These are phyloP conservation scores for Cephus runcator DNA, from an alignment of 2,888 invertebrate species.

Conservation along the genomic window DNA sequence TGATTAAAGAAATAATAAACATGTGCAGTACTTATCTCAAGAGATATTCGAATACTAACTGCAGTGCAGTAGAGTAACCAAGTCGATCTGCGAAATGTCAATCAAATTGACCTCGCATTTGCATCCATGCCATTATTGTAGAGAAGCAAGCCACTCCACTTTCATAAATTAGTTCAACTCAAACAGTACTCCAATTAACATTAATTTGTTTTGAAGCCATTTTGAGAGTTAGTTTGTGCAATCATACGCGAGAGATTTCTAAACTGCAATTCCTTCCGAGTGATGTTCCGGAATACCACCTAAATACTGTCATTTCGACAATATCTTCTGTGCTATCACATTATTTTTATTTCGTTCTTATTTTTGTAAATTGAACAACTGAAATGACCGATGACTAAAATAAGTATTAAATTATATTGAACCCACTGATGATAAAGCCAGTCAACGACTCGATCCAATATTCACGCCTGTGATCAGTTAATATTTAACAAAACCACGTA, in stretches of 20 bases:
- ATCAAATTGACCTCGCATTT: conserved; percentile 34
- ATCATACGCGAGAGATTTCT: background rate
- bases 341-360: background rate
- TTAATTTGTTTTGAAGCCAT: background rate
- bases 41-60: background rate
- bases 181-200: background rate
- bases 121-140: conserved; percentile 25
- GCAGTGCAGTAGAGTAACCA: background rate
- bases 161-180: background rate
- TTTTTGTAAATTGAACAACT: background rate
- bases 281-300: background rate
- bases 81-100: conserved; percentile 22
- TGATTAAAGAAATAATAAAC: background rate
- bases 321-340: background rate
- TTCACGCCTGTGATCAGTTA: background rate
- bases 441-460: background rate
- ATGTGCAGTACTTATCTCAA: background rate
- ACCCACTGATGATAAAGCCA: background rate
- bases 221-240: background rate
- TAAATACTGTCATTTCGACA: background rate
- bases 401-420: background rate
- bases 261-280: background rate
- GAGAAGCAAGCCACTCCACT: conserved; percentile 9
- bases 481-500: background rate
- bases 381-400: background rate